These are phyloP conservation scores for Drosophila helvetica DNA, from an alignment of 2,888 invertebrate species.

Conservation along the genomic window DNA sequence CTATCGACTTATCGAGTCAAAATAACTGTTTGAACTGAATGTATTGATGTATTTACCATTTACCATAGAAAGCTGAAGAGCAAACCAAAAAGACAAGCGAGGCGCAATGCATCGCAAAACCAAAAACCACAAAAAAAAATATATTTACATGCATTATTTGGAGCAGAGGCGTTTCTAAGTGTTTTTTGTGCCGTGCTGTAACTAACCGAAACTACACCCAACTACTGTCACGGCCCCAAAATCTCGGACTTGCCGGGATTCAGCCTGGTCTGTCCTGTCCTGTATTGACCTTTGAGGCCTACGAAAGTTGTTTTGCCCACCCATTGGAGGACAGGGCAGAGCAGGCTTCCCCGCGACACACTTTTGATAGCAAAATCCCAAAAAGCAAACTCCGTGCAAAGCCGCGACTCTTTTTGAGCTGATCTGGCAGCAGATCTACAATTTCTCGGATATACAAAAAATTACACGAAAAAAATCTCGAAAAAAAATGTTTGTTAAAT, in stretches of 20 bases:
- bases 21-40: conserved; percentile 43
- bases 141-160: conserved; percentile 39
- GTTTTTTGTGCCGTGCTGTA: conserved; percentile 54
- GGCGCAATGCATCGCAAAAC: conserved; percentile 20
- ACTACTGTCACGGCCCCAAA: conserved; percentile 3
- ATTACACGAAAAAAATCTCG: conserved; percentile 6
- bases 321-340: conserved; percentile 9
- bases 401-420: conserved; percentile 62
- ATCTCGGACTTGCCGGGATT: conserved; percentile 26
- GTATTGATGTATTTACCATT: conserved; percentile 26
- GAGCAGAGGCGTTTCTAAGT: conserved; percentile 59
- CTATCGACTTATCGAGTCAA: conserved; percentile 32
- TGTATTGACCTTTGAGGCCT: neutral
- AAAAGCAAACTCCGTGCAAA: conserved; percentile 33
- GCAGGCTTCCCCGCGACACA: conserved; percentile 10
- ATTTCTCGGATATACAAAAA: conserved; percentile 8
- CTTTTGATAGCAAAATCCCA: conserved; percentile 35
- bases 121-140: conserved; percentile 7
- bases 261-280: conserved; percentile 1
- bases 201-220: conserved; percentile 9
- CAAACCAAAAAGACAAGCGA: conserved; percentile 1
- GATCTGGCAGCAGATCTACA: conserved; percentile 25
- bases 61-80: conserved; percentile 5
- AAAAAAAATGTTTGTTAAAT: conserved; percentile 32
- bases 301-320: neutral